Conservation (phyloP, 2,888 invertebrate genomes). For the Torymus auratus region DNA sequence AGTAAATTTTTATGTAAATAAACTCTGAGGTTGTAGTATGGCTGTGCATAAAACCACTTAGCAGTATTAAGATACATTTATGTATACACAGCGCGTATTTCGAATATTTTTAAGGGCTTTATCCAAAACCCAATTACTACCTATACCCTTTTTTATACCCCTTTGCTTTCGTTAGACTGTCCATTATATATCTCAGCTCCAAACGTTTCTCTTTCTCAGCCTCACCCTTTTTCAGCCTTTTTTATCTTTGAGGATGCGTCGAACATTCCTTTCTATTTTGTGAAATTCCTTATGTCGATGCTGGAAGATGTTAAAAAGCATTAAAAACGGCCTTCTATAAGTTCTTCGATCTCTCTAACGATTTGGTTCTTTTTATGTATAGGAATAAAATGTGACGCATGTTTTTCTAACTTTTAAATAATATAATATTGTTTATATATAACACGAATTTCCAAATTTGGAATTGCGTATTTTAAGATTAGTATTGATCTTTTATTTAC, state of each 20-base stretch:
- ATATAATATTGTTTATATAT: too few species aligned
- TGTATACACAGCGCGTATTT: slow-evolving; percentile 33
- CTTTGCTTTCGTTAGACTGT: not conserved
- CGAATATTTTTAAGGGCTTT: slow-evolving; percentile 24
- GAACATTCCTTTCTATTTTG: slow-evolving; percentile 44
- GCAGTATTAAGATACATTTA: slow-evolving; percentile 61
- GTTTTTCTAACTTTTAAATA: too few species aligned
- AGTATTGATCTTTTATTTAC: too few species aligned
- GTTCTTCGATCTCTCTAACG: slow-evolving; percentile 4
- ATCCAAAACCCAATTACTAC: slow-evolving; percentile 41
- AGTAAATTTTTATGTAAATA: too few species aligned
- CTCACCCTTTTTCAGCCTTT: slow-evolving; percentile 16
- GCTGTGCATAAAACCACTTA: too few species aligned
- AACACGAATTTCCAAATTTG: too few species aligned
- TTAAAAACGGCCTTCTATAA: slow-evolving; percentile 9
- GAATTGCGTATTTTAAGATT: too few species aligned
- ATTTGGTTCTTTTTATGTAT: not conserved
- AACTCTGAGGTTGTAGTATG: too few species aligned
- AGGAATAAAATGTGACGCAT: too few species aligned
- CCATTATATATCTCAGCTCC: not conserved
- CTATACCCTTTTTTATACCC: slow-evolving; percentile 12
- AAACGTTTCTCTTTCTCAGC: slow-evolving; percentile 18
- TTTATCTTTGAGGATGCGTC: slow-evolving; percentile 13
- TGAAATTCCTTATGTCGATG: slow-evolving; percentile 55
- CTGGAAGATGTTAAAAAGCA: slow-evolving; percentile 36